Evolutionary conservation across 2,888 invertebrate species (phyloP).

Genomic region (Elmis aenea): DNA sequence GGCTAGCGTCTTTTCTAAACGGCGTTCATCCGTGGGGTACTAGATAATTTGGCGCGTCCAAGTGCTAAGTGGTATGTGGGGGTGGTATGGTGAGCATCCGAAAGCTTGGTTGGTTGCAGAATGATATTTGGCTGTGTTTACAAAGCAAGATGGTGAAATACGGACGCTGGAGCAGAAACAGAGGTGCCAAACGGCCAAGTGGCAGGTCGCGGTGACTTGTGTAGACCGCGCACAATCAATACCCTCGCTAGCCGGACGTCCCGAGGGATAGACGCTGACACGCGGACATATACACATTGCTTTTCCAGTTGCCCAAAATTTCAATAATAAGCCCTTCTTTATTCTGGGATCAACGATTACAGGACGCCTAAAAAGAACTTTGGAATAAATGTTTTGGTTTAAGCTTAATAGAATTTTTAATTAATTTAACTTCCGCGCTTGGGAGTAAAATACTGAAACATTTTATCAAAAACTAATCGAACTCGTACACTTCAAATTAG

Average conservation of each 20-base stretch:
- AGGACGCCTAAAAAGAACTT: too few relatives aligned
- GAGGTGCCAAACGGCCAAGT: constrained; percentile 20
- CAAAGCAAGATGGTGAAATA: constrained; percentile 18
- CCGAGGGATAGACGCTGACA: constrained; percentile 22
- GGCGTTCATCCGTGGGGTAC: too few relatives aligned
- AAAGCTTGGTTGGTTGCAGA: constrained; percentile 13
- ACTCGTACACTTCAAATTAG: too few relatives aligned
- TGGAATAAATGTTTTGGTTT: constrained; percentile 9
- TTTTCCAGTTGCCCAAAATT: too few relatives aligned
- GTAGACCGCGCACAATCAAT: constrained; percentile 23
- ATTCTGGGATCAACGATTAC: too few relatives aligned
- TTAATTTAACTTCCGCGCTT: too few relatives aligned
- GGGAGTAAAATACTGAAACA: too few relatives aligned
- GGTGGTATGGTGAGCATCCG: constrained; percentile 17
- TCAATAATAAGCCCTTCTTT: too few relatives aligned
- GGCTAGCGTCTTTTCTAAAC: too few relatives aligned
- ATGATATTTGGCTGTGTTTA: constrained; percentile 15
- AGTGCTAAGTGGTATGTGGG: constrained; percentile 20
- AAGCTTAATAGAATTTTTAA: too few relatives aligned
- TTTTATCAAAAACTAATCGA: too few relatives aligned
- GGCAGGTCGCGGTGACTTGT: constrained; percentile 21
- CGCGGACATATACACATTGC: constrained; percentile 18
- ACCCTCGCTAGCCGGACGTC: constrained; percentile 23
- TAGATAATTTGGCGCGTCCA: constrained; percentile 20
- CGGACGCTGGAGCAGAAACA: constrained; percentile 13